Percentiles rank a stretch among this genome's conserved stretches.
These are phyloP conservation scores for Drosophila carrolli DNA, from an alignment of 1,140 invertebrate species.

Conservation along the genomic window DNA sequence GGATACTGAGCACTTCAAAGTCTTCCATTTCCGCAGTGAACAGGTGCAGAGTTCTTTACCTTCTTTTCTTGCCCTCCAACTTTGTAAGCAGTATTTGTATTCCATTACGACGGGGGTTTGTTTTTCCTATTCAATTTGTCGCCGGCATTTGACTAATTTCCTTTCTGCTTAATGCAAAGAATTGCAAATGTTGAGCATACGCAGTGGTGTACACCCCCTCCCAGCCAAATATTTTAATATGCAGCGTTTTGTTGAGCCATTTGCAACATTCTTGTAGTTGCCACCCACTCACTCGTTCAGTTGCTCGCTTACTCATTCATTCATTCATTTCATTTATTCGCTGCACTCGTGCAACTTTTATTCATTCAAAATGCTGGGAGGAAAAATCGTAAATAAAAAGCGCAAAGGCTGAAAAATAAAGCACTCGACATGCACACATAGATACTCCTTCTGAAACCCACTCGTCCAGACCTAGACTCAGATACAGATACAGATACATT, in stretches of 20 bases:
- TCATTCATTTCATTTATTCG: slow-evolving; percentile 73
- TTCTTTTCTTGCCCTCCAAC: background rate
- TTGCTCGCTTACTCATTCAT: slow-evolving; percentile 55
- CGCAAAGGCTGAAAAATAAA: slow-evolving; percentile 79
- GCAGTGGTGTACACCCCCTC: slow-evolving; percentile 30
- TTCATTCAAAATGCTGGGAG: slow-evolving; percentile 64
- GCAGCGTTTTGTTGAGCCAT: slow-evolving; percentile 60
- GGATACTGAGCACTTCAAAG: slow-evolving; percentile 32
- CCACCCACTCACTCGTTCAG: slow-evolving; percentile 30
- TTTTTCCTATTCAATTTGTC: slow-evolving; percentile 63
- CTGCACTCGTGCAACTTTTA: slow-evolving; percentile 79
- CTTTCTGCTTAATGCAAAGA: slow-evolving; percentile 64
- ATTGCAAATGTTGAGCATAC: slow-evolving; percentile 77
- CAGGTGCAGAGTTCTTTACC: slow-evolving; percentile 9
- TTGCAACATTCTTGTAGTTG: slow-evolving; percentile 72
- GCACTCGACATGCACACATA: slow-evolving; percentile 40
- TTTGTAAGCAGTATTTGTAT: slow-evolving; percentile 60
- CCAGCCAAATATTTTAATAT: slow-evolving; percentile 74
- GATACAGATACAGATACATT: slow-evolving; percentile 18
- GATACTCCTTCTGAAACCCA: slow-evolving; percentile 44
- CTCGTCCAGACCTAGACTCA: slow-evolving; percentile 40
- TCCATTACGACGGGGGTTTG: slow-evolving; percentile 53
- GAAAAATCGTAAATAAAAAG: slow-evolving; percentile 77
- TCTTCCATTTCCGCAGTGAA: slow-evolving; percentile 30
- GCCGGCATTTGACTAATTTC: slow-evolving; percentile 63